Conservation (phyloP, 1,140 invertebrate genomes). For the Anastrepha ludens region DNA sequence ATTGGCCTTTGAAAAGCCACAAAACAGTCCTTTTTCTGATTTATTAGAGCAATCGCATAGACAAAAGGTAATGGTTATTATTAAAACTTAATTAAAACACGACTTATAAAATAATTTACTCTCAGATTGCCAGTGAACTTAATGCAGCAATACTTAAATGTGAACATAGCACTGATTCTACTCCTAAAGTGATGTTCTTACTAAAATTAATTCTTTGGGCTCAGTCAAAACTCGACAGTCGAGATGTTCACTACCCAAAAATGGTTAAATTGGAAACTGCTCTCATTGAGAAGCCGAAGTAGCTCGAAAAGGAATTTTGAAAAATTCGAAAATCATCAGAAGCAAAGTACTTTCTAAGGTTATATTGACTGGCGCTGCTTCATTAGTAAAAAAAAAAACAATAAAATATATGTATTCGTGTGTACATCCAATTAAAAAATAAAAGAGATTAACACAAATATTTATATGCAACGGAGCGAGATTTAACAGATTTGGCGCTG, state of each 20-base stretch:
- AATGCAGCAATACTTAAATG: slow-evolving; percentile 96
- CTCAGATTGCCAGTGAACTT: slow-evolving; percentile 94
- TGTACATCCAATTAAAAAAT: slow-evolving; percentile 7
- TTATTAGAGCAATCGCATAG: slow-evolving; percentile 93
- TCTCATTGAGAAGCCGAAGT: slow-evolving; percentile 78
- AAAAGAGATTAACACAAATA: slow-evolving; percentile 1
- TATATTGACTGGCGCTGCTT: slow-evolving; percentile 30
- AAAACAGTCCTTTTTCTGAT: slow-evolving; percentile 95
- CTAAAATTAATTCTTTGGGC: slow-evolving; percentile 96
- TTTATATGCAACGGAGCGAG: too few relatives aligned
- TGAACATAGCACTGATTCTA: slow-evolving; percentile 91
- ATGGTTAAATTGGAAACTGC: slow-evolving; percentile 92
- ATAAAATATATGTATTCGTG: slow-evolving; percentile 1
- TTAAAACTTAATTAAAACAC: not conserved
- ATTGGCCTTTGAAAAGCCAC: slow-evolving; percentile 97
- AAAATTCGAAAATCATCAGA: slow-evolving; percentile 8
- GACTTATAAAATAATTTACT: not conserved
- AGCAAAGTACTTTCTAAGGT: slow-evolving; percentile 43
- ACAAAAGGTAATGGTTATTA: slow-evolving; percentile 84
- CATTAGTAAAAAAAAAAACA: slow-evolving; percentile 12
- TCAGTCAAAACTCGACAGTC: slow-evolving; percentile 95
- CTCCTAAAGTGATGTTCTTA: slow-evolving; percentile 91
- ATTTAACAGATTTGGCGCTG: too few relatives aligned
- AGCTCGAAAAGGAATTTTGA: not conserved
- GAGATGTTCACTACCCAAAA: slow-evolving; percentile 93